A percentile compares a stretch with the other conserved stretches of the same genome.
phyloP scores from a whole-genome alignment of 53 echinoderm and acorn worm genomes.

The Antedon mediterranea region DNA sequence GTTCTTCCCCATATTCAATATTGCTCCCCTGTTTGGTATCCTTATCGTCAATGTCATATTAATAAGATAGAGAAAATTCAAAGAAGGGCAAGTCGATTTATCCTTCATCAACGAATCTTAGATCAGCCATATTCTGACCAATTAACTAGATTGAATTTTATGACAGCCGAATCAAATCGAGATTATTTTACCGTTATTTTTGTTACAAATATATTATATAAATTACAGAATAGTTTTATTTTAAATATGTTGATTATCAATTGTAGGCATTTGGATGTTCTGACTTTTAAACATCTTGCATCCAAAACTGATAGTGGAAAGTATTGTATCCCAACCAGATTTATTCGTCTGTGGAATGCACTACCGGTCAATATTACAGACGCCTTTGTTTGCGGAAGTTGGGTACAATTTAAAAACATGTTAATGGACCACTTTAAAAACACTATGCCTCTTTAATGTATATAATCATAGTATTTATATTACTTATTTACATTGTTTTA shows the following conservation, averaged over 20 bases:
- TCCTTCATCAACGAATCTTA: no score
- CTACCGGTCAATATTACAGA: background rate
- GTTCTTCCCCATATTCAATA: no score
- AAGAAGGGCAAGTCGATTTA: no score
- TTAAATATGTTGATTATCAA: background rate
- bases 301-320: background rate
- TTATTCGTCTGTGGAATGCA: background rate
- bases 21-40: no score
- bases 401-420: background rate
- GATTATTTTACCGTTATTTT: no score
- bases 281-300: background rate
- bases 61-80: no score
- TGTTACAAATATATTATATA: background rate
- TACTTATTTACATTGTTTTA: background rate
- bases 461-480: background rate
- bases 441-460: background rate
- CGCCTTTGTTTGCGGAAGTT: background rate
- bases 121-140: no score
- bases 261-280: background rate
- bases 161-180: no score
- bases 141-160: no score
- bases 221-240: background rate
- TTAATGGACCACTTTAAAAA: background rate
- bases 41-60: no score
- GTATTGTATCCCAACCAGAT: background rate